phyloP scores from a whole-genome alignment of 2,888 invertebrate genomes.

The Tachystola acroxantha region DNA sequence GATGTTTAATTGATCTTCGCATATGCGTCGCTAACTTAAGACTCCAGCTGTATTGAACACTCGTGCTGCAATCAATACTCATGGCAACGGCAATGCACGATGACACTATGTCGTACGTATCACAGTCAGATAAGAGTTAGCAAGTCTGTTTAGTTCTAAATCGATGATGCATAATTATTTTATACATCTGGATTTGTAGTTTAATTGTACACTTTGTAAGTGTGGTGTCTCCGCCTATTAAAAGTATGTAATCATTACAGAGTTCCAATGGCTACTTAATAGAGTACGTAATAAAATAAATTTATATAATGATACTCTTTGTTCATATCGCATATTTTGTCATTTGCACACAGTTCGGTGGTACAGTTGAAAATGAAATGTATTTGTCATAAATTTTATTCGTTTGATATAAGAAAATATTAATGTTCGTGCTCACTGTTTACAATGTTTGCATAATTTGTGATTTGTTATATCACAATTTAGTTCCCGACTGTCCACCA shows the following conservation, averaged over 20 bases:
- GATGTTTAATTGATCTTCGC: conserved; percentile 4
- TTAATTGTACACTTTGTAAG: conserved; percentile 75
- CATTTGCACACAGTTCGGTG: conserved; percentile 35
- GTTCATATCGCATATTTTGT: conserved; percentile 48
- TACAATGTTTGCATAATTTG: conserved; percentile 20
- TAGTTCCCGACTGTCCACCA: conserved; percentile 28
- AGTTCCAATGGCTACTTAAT: conserved; percentile 69
- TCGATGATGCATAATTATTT: conserved; percentile 69
- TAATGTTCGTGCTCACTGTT: conserved; percentile 26
- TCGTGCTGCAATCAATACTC: conserved; percentile 60
- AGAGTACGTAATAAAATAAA: conserved; percentile 70
- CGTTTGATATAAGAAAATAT: conserved; percentile 14
- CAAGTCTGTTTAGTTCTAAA: conserved; percentile 64
- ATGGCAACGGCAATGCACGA: conserved; percentile 46
- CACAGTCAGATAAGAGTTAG: conserved; percentile 58
- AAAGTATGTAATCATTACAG: conserved; percentile 69
- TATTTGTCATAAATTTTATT: conserved; percentile 8
- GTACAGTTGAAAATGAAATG: conserved; percentile 27
- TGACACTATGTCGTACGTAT: conserved; percentile 59
- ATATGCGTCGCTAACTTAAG: conserved; percentile 5
- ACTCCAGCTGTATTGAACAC: conserved; percentile 5
- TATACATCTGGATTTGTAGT: conserved; percentile 74
- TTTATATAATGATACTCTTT: conserved; percentile 59
- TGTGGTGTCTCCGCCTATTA: conserved; percentile 77
- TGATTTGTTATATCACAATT: conserved; percentile 20